phyloP scores from a whole-genome alignment of 2,797 vertebrate species.

The Oreonectes daqikongensis region DNA sequence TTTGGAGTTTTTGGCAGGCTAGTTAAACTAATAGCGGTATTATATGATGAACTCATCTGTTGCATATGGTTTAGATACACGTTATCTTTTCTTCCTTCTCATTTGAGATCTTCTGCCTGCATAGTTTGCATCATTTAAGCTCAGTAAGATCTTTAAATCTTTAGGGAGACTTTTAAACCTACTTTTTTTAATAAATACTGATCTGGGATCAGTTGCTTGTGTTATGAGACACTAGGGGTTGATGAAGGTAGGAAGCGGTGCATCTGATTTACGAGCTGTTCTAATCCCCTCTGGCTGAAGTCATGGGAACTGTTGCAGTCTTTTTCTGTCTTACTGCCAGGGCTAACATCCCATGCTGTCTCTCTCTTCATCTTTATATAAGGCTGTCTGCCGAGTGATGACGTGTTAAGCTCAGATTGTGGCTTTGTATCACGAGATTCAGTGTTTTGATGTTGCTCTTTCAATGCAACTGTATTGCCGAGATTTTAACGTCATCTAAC shows the following conservation, averaged over 20 bases:
- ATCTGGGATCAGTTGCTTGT: slow-evolving; percentile 15
- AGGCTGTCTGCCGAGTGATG: slow-evolving; percentile 46
- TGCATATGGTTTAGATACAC: slow-evolving; percentile 70
- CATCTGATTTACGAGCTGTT: slow-evolving; percentile 62
- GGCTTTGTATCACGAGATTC: slow-evolving; percentile 53
- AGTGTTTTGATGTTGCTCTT: slow-evolving; percentile 21
- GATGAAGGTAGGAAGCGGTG: slow-evolving; percentile 58
- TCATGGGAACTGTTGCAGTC: slow-evolving; percentile 50
- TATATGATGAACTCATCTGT: slow-evolving; percentile 61
- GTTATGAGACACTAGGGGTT: slow-evolving; percentile 42
- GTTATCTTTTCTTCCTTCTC: slow-evolving; percentile 58
- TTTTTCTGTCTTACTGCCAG: slow-evolving; percentile 42
- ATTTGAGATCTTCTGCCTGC: slow-evolving; percentile 60
- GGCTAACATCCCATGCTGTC: slow-evolving; percentile 7
- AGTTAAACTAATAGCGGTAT: slow-evolving; percentile 62
- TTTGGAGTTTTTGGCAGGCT: slow-evolving; percentile 46
- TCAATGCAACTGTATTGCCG: not conserved
- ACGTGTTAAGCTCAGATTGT: slow-evolving; percentile 58
- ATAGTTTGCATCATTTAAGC: slow-evolving; percentile 45
- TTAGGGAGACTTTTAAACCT: not conserved
- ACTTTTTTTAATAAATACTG: not conserved
- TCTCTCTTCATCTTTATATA: slow-evolving; percentile 36
- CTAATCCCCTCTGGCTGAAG: slow-evolving; percentile 61
- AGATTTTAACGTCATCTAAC: slow-evolving; percentile 1
- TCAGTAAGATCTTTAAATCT: slow-evolving; percentile 52